A percentile compares a stretch with the other conserved stretches of the same genome.
phyloP scores from a whole-genome alignment of 2,113 vertebrate genomes.

The Genyomyrus donnyi region DNA sequence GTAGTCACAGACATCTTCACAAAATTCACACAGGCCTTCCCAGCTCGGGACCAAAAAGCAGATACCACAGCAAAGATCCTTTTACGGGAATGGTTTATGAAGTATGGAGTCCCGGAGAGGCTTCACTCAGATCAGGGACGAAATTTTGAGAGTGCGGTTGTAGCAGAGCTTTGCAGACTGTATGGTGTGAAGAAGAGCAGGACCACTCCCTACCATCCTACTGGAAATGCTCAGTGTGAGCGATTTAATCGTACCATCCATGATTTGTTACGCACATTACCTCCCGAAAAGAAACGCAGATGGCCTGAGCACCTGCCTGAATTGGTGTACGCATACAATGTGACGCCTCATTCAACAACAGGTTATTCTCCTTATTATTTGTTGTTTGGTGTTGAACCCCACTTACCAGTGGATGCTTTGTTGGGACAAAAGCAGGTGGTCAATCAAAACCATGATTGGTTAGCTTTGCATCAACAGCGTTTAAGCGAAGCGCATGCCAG shows the following conservation, averaged over 20 bases:
- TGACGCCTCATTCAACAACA: too few species aligned
- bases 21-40: conserved; percentile 13
- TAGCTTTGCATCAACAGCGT: too few species aligned
- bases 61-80: conserved; percentile 13
- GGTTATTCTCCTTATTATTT: too few species aligned
- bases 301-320: background rate
- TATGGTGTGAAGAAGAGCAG: conserved; percentile 14
- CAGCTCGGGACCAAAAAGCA: conserved; percentile 9
- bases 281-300: background rate
- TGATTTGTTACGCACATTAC: background rate
- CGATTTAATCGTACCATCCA: background rate
- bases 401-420: too few species aligned
- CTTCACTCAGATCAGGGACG: conserved; percentile 14
- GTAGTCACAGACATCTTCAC: conserved; percentile 19
- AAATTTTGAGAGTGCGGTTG: conserved; percentile 3
- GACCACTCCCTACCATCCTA: background rate
- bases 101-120: conserved; percentile 6
- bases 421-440: too few species aligned
- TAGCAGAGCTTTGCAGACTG: background rate
- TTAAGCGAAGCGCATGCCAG: too few species aligned
- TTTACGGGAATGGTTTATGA: conserved; percentile 18
- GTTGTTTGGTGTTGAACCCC: too few species aligned
- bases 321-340: background rate
- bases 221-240: background rate
- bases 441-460: too few species aligned